These are phyloP conservation scores for Poeciliopsis prolifica DNA, from an alignment of 2,113 vertebrate species.

Conservation along the genomic window DNA sequence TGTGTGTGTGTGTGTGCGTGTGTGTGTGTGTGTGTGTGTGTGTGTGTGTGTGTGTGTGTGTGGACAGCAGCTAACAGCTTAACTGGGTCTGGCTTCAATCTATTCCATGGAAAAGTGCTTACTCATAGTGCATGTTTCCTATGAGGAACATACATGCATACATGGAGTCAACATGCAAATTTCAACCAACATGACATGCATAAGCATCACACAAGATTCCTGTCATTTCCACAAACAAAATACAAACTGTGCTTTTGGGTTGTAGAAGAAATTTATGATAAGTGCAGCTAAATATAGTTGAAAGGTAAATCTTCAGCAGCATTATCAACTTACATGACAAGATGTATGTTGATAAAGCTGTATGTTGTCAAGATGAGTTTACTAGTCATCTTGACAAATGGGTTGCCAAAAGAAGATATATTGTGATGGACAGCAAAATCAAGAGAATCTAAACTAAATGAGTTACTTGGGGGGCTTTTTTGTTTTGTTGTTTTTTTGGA, in stretches of 20 bases:
- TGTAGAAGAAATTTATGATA: not conserved
- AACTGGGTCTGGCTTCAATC: slow-evolving; percentile 25
- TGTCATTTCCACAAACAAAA: not conserved
- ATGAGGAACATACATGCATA: not conserved
- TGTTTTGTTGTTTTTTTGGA: no score
- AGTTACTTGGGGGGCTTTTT: not conserved
- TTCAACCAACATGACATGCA: not conserved
- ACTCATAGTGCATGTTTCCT: not conserved
- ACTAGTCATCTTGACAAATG: not conserved
- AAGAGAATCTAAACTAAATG: slow-evolving; percentile 30
- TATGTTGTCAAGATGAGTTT: not conserved
- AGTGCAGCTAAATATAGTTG: not conserved
- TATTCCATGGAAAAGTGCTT: slow-evolving; percentile 5
- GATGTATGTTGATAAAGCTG: no score
- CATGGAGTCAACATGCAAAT: not conserved
- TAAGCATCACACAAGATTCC: not conserved
- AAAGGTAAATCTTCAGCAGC: not conserved
- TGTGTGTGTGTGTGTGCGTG: not conserved
- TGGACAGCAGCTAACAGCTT: slow-evolving; percentile 23
- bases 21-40: not conserved
- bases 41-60: slow-evolving; percentile 1
- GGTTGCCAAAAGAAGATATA: slow-evolving; percentile 5
- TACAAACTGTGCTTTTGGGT: not conserved
- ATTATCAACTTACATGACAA: not conserved
- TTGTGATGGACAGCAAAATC: slow-evolving; percentile 48